Evolutionary conservation across 2,113 vertebrate species (phyloP).

Genomic region (Amphiprion ocellaris): DNA sequence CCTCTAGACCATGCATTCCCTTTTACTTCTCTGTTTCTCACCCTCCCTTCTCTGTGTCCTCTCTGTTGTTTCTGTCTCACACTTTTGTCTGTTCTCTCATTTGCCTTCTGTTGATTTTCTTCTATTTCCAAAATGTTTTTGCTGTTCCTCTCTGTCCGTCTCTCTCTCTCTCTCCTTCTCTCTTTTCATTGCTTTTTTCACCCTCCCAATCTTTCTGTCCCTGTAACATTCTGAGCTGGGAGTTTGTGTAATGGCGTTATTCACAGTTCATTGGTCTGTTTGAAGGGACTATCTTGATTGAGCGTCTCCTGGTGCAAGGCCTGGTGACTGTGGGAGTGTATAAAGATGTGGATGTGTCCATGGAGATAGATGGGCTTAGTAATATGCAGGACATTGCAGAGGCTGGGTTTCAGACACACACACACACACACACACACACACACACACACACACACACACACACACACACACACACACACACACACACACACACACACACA

Average conservation of each 20-base stretch:
- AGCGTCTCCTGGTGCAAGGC: constrained; percentile 72
- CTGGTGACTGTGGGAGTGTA: constrained; percentile 77
- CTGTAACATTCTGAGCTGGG: constrained; percentile 65
- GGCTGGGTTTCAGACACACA: constrained; percentile 11
- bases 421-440: constrained; percentile 39
- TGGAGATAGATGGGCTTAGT: constrained; percentile 73
- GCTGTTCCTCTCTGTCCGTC: constrained; percentile 7
- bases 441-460: no score
- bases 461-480: not conserved
- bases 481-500: constrained; percentile 5
- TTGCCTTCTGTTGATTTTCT: constrained; percentile 28
- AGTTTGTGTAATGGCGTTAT: constrained; percentile 82
- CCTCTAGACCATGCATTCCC: constrained; percentile 48
- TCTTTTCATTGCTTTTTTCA: constrained; percentile 19
- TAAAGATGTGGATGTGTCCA: constrained; percentile 77
- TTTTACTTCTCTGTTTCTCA: constrained; percentile 55
- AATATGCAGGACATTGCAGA: constrained; percentile 74
- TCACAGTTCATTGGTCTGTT: constrained; percentile 85
- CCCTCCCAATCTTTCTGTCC: constrained; percentile 58
- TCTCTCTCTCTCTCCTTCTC: not conserved
- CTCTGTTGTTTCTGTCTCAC: constrained; percentile 56
- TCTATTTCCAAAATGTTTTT: constrained; percentile 44
- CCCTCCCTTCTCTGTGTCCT: constrained; percentile 53
- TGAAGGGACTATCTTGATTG: constrained; percentile 84
- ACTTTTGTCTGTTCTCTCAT: constrained; percentile 33